Conservation (phyloP, 2,888 invertebrate species). For the Ceramica pisi region DNA sequence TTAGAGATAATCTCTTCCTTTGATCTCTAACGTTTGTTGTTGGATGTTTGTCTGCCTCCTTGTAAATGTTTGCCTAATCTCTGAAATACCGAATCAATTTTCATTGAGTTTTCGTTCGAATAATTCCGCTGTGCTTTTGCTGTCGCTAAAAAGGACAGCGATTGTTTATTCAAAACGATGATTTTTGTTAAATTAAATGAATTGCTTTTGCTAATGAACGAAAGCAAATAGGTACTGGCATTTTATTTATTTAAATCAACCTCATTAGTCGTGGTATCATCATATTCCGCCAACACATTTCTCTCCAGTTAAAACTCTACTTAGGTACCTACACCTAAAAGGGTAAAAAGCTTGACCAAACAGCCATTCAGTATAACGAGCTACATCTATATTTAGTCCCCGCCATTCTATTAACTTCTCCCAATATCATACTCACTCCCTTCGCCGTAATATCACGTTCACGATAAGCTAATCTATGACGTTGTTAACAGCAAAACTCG, state of each 20-base stretch:
- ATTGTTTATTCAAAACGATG: conserved; percentile 16
- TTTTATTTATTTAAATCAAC: conserved; percentile 2
- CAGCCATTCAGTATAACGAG: conserved; percentile 41
- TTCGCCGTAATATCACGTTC: conserved; percentile 48
- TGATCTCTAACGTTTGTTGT: conserved; percentile 34
- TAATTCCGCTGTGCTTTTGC: conserved; percentile 32
- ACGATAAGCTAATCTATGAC: conserved; percentile 58
- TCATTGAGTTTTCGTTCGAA: conserved; percentile 44
- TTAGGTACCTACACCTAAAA: not conserved
- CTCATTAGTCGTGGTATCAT: not conserved
- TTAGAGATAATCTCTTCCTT: conserved; percentile 23
- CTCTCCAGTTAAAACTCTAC: not conserved
- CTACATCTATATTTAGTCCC: conserved; percentile 40
- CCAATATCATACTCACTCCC: conserved; percentile 42
- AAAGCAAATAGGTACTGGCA: not conserved
- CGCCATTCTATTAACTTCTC: conserved; percentile 42
- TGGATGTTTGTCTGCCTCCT: conserved; percentile 27
- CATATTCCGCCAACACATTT: not conserved
- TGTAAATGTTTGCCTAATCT: conserved; percentile 35
- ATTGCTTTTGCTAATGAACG: conserved; percentile 2
- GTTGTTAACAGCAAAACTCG: conserved; percentile 53
- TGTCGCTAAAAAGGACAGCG: conserved; percentile 8
- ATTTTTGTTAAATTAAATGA: conserved; percentile 21
- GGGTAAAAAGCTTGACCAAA: conserved; percentile 6
- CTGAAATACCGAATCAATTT: conserved; percentile 40